Conservation (phyloP, 1,140 invertebrate genomes). For the Microplitis demolitor region DNA sequence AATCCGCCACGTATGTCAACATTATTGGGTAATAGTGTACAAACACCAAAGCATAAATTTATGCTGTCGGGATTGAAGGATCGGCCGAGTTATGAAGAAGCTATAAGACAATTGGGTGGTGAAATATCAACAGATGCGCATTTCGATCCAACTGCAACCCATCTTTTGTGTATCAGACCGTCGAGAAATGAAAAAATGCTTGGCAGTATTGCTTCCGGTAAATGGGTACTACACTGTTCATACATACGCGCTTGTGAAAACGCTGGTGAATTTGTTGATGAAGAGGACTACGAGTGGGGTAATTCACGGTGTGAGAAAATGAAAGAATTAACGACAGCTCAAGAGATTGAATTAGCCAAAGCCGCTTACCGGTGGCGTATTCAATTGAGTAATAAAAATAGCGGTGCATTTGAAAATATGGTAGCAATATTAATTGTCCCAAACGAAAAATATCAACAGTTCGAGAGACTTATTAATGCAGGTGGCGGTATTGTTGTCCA, state of each 20-base stretch:
- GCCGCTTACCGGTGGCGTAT: conserved; percentile 72
- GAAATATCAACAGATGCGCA: conserved; percentile 65
- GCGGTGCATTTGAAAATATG: conserved; percentile 72
- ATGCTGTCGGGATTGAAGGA: conserved; percentile 60
- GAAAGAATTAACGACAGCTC: conserved; percentile 50
- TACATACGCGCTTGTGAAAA: conserved; percentile 74
- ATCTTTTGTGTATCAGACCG: conserved; percentile 76
- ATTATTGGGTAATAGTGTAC: background rate
- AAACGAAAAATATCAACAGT: conserved; percentile 67
- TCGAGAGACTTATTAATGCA: conserved; percentile 72
- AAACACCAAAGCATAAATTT: conserved; percentile 39
- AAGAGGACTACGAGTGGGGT: conserved; percentile 79
- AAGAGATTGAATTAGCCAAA: conserved; percentile 62
- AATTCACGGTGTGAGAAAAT: conserved; percentile 66
- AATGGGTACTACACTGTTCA: conserved; percentile 81
- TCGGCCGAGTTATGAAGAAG: conserved; percentile 52
- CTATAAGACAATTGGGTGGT: conserved; percentile 72
- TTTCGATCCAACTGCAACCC: conserved; percentile 74
- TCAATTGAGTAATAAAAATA: conserved; percentile 49
- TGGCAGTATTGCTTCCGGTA: conserved; percentile 80
- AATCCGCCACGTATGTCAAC: background rate
- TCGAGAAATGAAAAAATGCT: conserved; percentile 86
- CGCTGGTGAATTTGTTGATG: conserved; percentile 71
- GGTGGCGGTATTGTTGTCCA: conserved; percentile 73
- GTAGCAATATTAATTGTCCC: conserved; percentile 73